Evolutionary conservation across 2,797 vertebrate genomes (phyloP), one percentile per base, ranked within the genome.

Genomic region (Emys orbicularis): DNA sequence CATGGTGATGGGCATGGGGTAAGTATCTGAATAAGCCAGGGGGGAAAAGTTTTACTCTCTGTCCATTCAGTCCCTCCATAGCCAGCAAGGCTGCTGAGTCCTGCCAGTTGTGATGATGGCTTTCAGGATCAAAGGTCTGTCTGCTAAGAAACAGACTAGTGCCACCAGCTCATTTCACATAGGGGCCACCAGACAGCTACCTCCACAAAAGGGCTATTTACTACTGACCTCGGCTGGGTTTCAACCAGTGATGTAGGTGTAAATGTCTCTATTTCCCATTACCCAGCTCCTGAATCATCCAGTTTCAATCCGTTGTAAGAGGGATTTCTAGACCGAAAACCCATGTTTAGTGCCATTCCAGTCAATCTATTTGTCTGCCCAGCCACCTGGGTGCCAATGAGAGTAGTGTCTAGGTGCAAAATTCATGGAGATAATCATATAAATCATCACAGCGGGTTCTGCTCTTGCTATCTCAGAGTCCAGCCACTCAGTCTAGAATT

Each of bases 21-120:
- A 61, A 81, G 82, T 72, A 87, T 23, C 37, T 0, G 0, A 83
- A 54, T 0, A 0, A 79, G 41, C 52, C 37, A 41, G 9, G 47
- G 86, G 41, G 31, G 37, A 52, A 76, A 50, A 21, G 4, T 7
- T 61, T 68, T 61, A 34, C 34, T 21, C 34, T 21, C 25, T 53
- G 57, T 37, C 81, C 79, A 49, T 29, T 77, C 18, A 6, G 59
- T 23, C 76, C 61, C 2, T 8, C 79, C 77, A 76, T 49, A 29
- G 11, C 11, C 87, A 59, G 72, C 77, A 79, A 68, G 25, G 47
- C 0, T 23, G 52, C 5, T 13, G 74, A 15, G 34, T 77, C 12
- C 50, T 25, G n/a, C 50, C 37, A 34, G 13, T 81, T 90, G 76
- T 11, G 25, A 80, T 6, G 82, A 18, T 0, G 83, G 19, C 9